phyloP scores from a whole-genome alignment of 2,888 invertebrate genomes.

The Hemaris fuciformis region DNA sequence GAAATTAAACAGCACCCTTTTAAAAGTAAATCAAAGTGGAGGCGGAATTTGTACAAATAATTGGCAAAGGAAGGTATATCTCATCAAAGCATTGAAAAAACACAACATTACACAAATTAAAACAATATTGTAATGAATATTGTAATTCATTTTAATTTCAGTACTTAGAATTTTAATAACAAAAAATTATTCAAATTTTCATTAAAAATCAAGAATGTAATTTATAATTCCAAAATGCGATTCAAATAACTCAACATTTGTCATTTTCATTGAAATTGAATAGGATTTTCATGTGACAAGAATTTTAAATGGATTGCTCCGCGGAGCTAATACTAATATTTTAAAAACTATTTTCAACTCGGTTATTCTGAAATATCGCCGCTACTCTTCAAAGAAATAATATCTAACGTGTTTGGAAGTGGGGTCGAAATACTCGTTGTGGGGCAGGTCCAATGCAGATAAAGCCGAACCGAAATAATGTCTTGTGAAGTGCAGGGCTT shows the following conservation, averaged over 20 bases:
- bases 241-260: neutral
- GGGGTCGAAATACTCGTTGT: slow-evolving; percentile 74
- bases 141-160: neutral
- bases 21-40: neutral
- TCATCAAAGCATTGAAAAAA: neutral
- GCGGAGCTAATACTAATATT: neutral
- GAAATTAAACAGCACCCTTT: slow-evolving; percentile 8
- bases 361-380: slow-evolving; percentile 7
- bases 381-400: slow-evolving; percentile 66
- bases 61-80: neutral
- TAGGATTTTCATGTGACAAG: slow-evolving; percentile 5
- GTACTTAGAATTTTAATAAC: neutral
- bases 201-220: neutral
- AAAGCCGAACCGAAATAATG: slow-evolving; percentile 78
- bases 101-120: too few relatives aligned
- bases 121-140: neutral
- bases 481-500: slow-evolving; percentile 79
- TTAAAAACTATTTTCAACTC: neutral
- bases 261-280: slow-evolving; percentile 7
- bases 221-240: slow-evolving; percentile 1
- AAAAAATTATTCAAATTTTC: neutral
- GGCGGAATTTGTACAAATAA: neutral
- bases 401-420: slow-evolving; percentile 64
- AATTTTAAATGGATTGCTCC: slow-evolving; percentile 4
- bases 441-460: slow-evolving; percentile 71